A percentile compares a stretch with the other conserved stretches of the same genome.
phyloP scores from a whole-genome alignment of 2,888 invertebrate species.

The Epinotia nisella region DNA sequence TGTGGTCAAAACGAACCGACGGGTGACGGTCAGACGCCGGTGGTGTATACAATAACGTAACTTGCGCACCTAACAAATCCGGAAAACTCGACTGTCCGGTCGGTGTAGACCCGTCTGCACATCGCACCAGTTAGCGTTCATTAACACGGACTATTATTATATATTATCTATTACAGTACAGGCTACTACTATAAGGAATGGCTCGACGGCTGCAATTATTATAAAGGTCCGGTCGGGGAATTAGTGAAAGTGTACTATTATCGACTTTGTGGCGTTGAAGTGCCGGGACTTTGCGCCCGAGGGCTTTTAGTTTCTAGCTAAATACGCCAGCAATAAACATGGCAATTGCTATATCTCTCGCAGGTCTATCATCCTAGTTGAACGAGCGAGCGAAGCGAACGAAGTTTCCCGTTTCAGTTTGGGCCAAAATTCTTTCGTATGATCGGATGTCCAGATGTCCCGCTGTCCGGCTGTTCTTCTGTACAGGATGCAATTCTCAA shows the following conservation, averaged over 20 bases:
- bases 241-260: slow-evolving; percentile 23
- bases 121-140: slow-evolving; percentile 23
- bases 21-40: too few relatives aligned
- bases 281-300: not conserved
- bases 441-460: too few relatives aligned
- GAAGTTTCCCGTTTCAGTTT: too few relatives aligned
- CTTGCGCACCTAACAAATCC: not conserved
- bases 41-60: too few relatives aligned
- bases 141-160: slow-evolving; percentile 33
- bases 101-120: not conserved
- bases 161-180: slow-evolving; percentile 23
- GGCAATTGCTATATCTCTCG: too few relatives aligned
- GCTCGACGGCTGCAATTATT: slow-evolving; percentile 21
- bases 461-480: too few relatives aligned
- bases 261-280: not conserved
- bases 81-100: not conserved
- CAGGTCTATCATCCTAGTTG: too few relatives aligned
- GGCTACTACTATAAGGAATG: slow-evolving; percentile 25
- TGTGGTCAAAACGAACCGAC: too few relatives aligned
- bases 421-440: too few relatives aligned
- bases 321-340: too few relatives aligned
- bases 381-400: too few relatives aligned
- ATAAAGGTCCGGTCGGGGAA: slow-evolving; percentile 19
- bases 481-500: too few relatives aligned
- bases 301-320: not conserved